Conservation (phyloP, 1,140 invertebrate species). For the Drosophila eugracilis region DNA sequence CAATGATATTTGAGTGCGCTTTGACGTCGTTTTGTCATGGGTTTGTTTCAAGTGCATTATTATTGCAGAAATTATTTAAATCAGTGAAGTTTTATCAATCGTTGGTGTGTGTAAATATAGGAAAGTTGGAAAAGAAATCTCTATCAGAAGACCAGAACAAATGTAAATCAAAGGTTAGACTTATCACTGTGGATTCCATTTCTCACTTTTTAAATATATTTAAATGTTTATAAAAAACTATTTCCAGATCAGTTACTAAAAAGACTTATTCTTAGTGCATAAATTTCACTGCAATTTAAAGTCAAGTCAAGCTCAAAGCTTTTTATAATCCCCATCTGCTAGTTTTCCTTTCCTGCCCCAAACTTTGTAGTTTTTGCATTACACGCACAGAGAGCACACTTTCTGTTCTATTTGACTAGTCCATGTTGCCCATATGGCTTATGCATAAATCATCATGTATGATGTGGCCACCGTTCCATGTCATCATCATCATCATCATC, state of each 20-base stretch:
- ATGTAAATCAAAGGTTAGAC: too few species aligned
- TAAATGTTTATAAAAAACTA: too few species aligned
- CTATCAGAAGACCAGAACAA: too few species aligned
- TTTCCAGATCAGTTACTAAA: too few species aligned
- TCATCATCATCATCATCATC: conserved; percentile 43
- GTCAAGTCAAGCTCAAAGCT: conserved; percentile 31
- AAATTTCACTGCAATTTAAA: conserved; percentile 26
- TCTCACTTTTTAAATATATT: too few species aligned
- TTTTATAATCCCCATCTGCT: conserved; percentile 28
- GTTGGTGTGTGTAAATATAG: too few species aligned
- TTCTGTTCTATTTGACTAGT: conserved; percentile 42
- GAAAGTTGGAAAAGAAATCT: too few species aligned
- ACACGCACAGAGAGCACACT: conserved; percentile 16
- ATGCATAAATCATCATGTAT: conserved; percentile 70
- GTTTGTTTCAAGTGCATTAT: not conserved
- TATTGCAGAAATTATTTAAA: not conserved
- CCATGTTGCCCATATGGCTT: conserved; percentile 58
- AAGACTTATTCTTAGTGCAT: not conserved
- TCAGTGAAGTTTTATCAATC: too few species aligned
- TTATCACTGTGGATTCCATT: too few species aligned
- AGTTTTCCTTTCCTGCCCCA: conserved; percentile 4
- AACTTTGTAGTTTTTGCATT: conserved; percentile 31
- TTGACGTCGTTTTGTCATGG: not conserved
- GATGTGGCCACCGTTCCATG: conserved; percentile 48
- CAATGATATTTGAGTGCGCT: conserved; percentile 12